These are phyloP conservation scores for Drosophila trapezifrons DNA, from an alignment of 1,140 invertebrate genomes.

Conservation along the genomic window DNA sequence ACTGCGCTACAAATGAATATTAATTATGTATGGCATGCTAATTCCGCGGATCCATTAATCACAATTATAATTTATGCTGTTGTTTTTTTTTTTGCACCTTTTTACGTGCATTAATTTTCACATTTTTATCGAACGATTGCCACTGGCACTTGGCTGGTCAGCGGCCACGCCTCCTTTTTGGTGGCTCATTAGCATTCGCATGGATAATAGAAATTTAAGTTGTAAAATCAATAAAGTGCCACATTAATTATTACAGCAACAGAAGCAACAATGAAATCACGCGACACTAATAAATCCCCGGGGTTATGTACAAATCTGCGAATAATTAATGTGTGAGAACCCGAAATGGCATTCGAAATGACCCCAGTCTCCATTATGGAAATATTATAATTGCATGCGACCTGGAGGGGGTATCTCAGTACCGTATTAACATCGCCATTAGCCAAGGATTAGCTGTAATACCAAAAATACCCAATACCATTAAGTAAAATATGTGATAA, in stretches of 20 bases:
- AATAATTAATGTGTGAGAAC: slow-evolving; percentile 54
- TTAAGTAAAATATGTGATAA: slow-evolving; percentile 1
- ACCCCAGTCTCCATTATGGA: slow-evolving; percentile 24
- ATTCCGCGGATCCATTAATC: slow-evolving; percentile 66
- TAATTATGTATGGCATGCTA: slow-evolving; percentile 52
- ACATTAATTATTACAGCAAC: slow-evolving; percentile 60
- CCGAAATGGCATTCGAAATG: slow-evolving; percentile 44
- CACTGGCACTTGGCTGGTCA: slow-evolving; percentile 13
- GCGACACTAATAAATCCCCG: slow-evolving; percentile 60
- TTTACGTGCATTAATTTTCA: slow-evolving; percentile 34
- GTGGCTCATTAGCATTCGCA: slow-evolving; percentile 48
- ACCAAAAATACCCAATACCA: background rate
- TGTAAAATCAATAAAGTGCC: slow-evolving; percentile 64
- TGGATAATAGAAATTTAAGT: slow-evolving; percentile 62
- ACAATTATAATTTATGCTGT: slow-evolving; percentile 56
- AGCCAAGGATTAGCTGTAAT: slow-evolving; percentile 9
- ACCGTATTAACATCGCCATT: slow-evolving; percentile 3
- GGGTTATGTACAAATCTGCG: slow-evolving; percentile 53
- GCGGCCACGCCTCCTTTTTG: background rate
- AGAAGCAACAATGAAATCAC: slow-evolving; percentile 42
- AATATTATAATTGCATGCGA: slow-evolving; percentile 34
- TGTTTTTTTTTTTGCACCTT: slow-evolving; percentile 34
- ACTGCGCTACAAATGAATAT: slow-evolving; percentile 50
- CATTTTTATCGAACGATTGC: slow-evolving; percentile 27
- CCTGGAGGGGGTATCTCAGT: background rate